Evolutionary conservation across 2,888 invertebrate species (phyloP).

Genomic region (Philonicus albiceps): DNA sequence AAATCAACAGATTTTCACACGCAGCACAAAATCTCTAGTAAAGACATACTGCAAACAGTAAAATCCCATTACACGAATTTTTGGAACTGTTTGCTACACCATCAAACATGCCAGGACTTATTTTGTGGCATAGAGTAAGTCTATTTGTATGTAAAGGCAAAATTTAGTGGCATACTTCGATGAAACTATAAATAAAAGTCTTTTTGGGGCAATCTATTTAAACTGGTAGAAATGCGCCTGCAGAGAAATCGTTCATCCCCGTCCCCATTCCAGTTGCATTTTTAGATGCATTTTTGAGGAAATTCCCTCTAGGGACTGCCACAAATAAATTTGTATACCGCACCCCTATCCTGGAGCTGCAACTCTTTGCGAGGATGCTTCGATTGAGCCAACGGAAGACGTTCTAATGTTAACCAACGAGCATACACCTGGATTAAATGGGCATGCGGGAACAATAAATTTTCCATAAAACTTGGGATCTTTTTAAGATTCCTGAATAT

Average conservation of each 20-base stretch:
- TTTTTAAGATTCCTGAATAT: not conserved
- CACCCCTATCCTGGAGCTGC: not conserved
- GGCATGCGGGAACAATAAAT: not conserved
- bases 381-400: not conserved
- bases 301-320: not conserved
- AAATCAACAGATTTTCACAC: not conserved
- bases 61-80: not conserved
- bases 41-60: not conserved
- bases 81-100: not conserved
- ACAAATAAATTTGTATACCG: not conserved
- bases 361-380: not conserved
- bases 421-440: not conserved
- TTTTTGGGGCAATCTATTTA: not conserved
- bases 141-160: not conserved
- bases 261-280: not conserved
- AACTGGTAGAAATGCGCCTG: not conserved
- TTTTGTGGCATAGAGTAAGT: not conserved
- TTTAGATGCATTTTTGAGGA: not conserved
- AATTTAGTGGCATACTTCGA: not conserved
- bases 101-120: not conserved
- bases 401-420: not conserved
- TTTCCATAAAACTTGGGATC: not conserved
- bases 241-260: not conserved
- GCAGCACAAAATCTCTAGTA: not conserved
- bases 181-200: not conserved